These are phyloP conservation scores for Pogonomyrmex barbatus DNA, from an alignment of 1,140 invertebrate genomes.

Conservation along the genomic window DNA sequence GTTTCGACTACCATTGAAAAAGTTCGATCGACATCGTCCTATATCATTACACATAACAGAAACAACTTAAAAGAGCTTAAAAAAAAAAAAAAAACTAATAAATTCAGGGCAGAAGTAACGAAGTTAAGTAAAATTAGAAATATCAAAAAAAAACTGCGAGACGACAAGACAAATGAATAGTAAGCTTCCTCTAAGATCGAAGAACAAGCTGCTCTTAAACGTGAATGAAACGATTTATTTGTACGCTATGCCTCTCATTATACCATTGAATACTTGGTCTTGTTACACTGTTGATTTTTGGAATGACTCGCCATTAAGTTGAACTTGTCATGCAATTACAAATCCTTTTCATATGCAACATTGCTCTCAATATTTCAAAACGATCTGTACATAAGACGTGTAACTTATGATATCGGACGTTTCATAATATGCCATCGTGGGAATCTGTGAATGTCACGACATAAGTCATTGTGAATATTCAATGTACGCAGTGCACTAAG, in stretches of 20 bases:
- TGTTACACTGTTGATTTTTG: constrained; percentile 27
- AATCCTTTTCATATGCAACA: neutral
- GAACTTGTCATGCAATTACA: neutral
- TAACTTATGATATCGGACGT: neutral
- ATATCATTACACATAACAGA: constrained; percentile 7
- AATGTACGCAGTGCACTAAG: neutral
- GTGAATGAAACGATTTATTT: neutral
- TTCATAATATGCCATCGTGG: neutral
- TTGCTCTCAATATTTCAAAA: constrained; percentile 29
- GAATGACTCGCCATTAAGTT: neutral
- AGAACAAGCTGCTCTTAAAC: neutral
- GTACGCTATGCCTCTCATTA: neutral
- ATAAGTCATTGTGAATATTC: constrained; percentile 18
- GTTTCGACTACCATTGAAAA: constrained; percentile 28
- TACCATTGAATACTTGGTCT: neutral
- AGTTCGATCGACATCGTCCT: constrained; percentile 21
- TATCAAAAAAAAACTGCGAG: neutral
- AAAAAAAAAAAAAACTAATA: neutral
- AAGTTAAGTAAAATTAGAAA: constrained; percentile 19
- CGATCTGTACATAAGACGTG: neutral
- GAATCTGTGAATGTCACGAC: constrained; percentile 5
- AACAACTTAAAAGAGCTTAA: constrained; percentile 6
- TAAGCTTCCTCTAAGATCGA: neutral
- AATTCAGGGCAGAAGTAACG: neutral
- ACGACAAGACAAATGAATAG: neutral